phyloP scores from a whole-genome alignment of 1,140 invertebrate species.

The Maconellicoccus hirsutus region DNA sequence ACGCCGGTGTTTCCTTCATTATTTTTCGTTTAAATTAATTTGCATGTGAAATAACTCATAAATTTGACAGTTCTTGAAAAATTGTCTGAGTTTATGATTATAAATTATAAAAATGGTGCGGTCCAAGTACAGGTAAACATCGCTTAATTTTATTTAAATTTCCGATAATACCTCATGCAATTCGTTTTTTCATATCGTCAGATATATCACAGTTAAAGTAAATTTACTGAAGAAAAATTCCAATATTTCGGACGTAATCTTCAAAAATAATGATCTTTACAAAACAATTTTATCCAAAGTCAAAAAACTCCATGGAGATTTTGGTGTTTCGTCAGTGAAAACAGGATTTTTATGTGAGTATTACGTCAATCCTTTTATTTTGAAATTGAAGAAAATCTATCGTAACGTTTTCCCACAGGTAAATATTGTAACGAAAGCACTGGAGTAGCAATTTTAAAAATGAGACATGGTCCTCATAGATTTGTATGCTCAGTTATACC shows the following conservation, averaged over 20 bases:
- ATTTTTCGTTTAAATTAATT: too few relatives aligned
- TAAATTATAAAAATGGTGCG: not conserved
- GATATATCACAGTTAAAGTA: not conserved
- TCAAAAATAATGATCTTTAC: not conserved
- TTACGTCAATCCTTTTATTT: not conserved
- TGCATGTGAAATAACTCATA: too few relatives aligned
- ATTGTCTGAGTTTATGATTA: too few relatives aligned
- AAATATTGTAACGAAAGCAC: constrained; percentile 67
- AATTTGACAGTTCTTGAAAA: too few relatives aligned
- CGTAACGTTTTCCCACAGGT: constrained; percentile 36
- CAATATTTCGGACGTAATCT: not conserved
- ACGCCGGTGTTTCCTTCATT: too few relatives aligned
- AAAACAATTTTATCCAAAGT: constrained; percentile 19
- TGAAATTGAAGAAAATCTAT: constrained; percentile 2
- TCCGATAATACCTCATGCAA: not conserved
- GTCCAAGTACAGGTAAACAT: constrained; percentile 15
- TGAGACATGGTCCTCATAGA: constrained; percentile 56
- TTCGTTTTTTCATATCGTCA: not conserved
- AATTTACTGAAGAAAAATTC: not conserved
- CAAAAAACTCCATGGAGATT: constrained; percentile 57
- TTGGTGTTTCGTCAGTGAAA: constrained; percentile 51
- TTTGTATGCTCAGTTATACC: constrained; percentile 54
- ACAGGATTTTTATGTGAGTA: constrained; percentile 46
- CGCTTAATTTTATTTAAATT: not conserved
- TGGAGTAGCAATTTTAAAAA: constrained; percentile 54